phyloP scores from a whole-genome alignment of 2,113 vertebrate genomes.

The Calypte anna region DNA sequence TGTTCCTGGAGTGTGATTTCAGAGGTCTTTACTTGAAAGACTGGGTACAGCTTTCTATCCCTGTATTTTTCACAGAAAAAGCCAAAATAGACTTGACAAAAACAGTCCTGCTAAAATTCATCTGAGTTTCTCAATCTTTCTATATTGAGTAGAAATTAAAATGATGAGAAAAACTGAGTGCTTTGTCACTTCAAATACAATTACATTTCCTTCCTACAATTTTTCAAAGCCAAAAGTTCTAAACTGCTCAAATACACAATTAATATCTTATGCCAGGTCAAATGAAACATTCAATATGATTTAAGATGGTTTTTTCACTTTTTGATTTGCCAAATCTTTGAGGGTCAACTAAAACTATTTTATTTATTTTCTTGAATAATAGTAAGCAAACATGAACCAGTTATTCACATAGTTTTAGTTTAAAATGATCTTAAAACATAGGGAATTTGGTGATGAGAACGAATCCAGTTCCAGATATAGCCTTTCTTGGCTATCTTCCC shows the following conservation, averaged over 20 bases:
- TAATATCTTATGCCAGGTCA: neutral
- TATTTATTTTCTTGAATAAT: neutral
- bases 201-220: neutral
- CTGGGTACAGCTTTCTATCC: neutral
- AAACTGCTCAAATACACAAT: neutral
- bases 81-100: neutral
- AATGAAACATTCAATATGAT: neutral
- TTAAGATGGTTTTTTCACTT: neutral
- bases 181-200: neutral
- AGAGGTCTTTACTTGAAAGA: neutral
- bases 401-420: neutral
- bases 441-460: neutral
- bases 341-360: neutral
- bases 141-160: neutral
- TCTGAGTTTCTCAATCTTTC: neutral
- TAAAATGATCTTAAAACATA: constrained; percentile 4
- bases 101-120: neutral
- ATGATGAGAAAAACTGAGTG: neutral
- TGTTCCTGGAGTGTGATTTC: neutral
- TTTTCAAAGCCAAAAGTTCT: neutral
- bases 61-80: neutral
- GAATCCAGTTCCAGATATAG: neutral
- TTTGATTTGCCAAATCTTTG: neutral
- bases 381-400: neutral
- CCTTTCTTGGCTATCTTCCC: constrained; percentile 4